Conservation (phyloP, 2,888 invertebrate species). For the Chrysopilus asiliformis region DNA sequence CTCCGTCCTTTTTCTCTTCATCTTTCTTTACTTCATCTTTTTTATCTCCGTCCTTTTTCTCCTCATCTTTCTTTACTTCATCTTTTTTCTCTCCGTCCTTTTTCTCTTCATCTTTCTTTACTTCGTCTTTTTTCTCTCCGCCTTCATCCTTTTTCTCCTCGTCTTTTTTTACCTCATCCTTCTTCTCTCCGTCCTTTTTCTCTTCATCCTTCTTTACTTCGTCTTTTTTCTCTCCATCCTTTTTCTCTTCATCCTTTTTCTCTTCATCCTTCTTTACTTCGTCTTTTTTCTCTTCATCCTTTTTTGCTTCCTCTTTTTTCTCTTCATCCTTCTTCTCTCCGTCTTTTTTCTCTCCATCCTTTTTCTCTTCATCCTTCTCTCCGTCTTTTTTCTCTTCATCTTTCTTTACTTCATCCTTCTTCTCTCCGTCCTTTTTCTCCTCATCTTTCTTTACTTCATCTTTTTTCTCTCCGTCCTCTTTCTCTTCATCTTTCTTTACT, state of each 20-base stretch:
- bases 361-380: slow-evolving; percentile 2
- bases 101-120: not conserved
- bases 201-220: not conserved
- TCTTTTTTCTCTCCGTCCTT: not conserved
- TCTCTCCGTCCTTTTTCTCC: not conserved
- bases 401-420: not conserved
- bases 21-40: not conserved
- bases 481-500: not conserved
- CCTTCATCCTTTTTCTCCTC: not conserved
- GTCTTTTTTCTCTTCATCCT: not conserved
- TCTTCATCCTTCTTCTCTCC: not conserved
- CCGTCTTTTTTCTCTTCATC: not conserved
- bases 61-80: not conserved
- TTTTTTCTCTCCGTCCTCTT: not conserved
- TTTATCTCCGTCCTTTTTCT: not conserved
- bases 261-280: not conserved
- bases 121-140: not conserved
- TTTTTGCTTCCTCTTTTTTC: not conserved
- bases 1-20: not conserved
- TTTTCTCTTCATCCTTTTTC: not conserved
- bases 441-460: not conserved
- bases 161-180: not conserved
- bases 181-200: not conserved
- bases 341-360: not conserved
- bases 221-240: not conserved